Evolutionary conservation across 2,888 invertebrate genomes (phyloP).

Genomic region (Cheilosia urbana): DNA sequence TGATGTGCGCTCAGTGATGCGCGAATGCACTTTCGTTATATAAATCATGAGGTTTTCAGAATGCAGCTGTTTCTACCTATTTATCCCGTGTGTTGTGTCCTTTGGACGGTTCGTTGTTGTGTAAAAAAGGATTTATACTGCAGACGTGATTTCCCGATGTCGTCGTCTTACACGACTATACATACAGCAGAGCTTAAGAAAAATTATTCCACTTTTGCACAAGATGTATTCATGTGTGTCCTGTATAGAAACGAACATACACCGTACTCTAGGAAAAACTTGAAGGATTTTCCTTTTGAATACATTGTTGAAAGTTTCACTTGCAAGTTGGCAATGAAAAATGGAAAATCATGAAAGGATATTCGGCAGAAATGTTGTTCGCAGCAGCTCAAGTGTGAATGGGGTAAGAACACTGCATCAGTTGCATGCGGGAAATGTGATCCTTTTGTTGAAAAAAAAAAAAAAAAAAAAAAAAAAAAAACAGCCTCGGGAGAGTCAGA

Average conservation of each 20-base stretch:
- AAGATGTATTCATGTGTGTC: slow-evolving; percentile 65
- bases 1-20: slow-evolving; percentile 70
- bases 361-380: slow-evolving; percentile 48
- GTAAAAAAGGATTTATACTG: slow-evolving; percentile 46
- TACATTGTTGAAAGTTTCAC: slow-evolving; percentile 67
- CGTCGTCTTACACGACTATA: slow-evolving; percentile 60
- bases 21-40: slow-evolving; percentile 74
- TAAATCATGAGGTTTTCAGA: slow-evolving; percentile 68
- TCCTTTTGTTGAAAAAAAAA: not conserved
- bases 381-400: slow-evolving; percentile 42
- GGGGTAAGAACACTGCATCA: slow-evolving; percentile 20
- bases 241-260: slow-evolving; percentile 27
- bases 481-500: not conserved
- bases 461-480: not conserved
- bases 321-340: slow-evolving; percentile 63
- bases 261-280: slow-evolving; percentile 29
- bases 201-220: slow-evolving; percentile 38
- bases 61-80: slow-evolving; percentile 69
- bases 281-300: slow-evolving; percentile 63
- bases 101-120: slow-evolving; percentile 33
- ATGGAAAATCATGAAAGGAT: slow-evolving; percentile 59
- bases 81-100: slow-evolving; percentile 50
- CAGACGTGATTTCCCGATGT: slow-evolving; percentile 67
- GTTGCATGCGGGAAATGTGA: slow-evolving; percentile 46
- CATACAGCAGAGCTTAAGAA: not conserved